Percentiles rank a stretch among this genome's conserved stretches.
These are phyloP conservation scores for Temnothorax curvispinosus DNA, from an alignment of 1,140 invertebrate genomes.

Conservation along the genomic window DNA sequence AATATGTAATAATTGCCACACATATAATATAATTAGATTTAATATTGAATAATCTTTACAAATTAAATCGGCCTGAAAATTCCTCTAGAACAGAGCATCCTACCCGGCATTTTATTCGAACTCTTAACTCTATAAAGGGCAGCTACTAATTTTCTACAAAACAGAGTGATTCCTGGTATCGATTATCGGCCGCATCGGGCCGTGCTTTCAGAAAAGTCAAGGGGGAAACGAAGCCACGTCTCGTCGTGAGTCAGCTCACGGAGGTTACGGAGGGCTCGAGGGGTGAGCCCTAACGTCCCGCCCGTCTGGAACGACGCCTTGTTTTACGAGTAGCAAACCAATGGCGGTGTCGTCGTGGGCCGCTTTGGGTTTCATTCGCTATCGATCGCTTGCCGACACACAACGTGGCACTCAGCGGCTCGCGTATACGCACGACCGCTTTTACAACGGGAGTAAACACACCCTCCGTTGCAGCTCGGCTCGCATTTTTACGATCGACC, in stretches of 20 bases:
- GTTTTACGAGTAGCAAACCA: slow-evolving; percentile 66
- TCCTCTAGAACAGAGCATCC: background rate
- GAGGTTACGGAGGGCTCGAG: background rate
- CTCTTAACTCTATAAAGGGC: background rate
- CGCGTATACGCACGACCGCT: slow-evolving; percentile 34
- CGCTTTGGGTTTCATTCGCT: slow-evolving; percentile 65
- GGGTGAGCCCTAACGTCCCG: slow-evolving; percentile 33
- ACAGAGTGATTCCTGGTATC: slow-evolving; percentile 52
- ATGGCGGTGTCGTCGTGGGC: slow-evolving; percentile 52
- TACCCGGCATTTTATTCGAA: background rate
- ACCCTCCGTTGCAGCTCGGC: slow-evolving; percentile 15
- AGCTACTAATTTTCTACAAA: slow-evolving; percentile 32
- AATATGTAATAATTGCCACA: background rate
- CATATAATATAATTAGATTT: background rate
- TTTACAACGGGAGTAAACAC: slow-evolving; percentile 47
- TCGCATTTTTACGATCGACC: slow-evolving; percentile 8
- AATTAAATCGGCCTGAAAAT: background rate
- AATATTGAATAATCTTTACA: background rate
- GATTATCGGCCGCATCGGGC: slow-evolving; percentile 57
- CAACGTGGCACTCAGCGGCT: background rate
- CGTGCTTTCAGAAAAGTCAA: slow-evolving; percentile 36
- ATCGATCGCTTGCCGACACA: slow-evolving; percentile 50
- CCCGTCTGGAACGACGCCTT: slow-evolving; percentile 39
- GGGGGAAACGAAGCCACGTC: slow-evolving; percentile 28
- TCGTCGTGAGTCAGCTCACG: slow-evolving; percentile 48